Base-by-base conservation (phyloP, 2,113 vertebrate species). In the Phodopus roborovskii region DNA sequence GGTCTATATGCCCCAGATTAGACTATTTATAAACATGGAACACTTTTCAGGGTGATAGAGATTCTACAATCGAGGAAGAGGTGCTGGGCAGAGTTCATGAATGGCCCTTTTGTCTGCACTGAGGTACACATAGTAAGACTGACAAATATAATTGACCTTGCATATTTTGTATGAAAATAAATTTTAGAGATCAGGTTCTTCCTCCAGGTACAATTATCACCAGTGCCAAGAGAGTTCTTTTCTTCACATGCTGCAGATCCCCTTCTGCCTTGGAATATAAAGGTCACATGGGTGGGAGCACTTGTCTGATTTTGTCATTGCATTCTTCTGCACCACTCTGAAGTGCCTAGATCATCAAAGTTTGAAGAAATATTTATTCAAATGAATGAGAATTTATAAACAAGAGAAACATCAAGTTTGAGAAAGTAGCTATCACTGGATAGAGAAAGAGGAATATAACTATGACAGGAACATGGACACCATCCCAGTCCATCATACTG, bases 11-110 rank as follows among this genome's bases (percentile, higher is more conserved):
- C 78, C 93, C 66, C 66, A 97, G 97, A 94, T 97, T 88, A 93
- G 91, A 94, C 89, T 98, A 96, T 97, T 97, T 98, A 95, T 95
- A 97, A 98, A 94, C 96, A 42, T 13, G 17, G 81, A 96, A 93
- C 70, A 71, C 96, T 96, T 95, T 92, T 91, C 94, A 74, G 74
- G 87, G 85, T 48, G 86, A 93, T 95, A 92, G 24, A 75, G 83
- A 86, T 94, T 86, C 66, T 24, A 45, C 45, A 50, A 48, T 56
- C 92, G 33, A 87, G 74, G 66, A 84, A 88, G 74, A 91, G 56
- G 0, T 2, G 20, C 62, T 97, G 48, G 20, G 45, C 53, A 91
- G 24, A 56, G 9, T 45, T 56, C 68, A 86, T n/a, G 39, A 97
- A 73, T 58, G 45, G 53, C 4, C 1, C 26, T 53, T 64, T 15